Base-by-base conservation (phyloP, 2,797 vertebrate genomes). In the Notamacropus eugenii region DNA sequence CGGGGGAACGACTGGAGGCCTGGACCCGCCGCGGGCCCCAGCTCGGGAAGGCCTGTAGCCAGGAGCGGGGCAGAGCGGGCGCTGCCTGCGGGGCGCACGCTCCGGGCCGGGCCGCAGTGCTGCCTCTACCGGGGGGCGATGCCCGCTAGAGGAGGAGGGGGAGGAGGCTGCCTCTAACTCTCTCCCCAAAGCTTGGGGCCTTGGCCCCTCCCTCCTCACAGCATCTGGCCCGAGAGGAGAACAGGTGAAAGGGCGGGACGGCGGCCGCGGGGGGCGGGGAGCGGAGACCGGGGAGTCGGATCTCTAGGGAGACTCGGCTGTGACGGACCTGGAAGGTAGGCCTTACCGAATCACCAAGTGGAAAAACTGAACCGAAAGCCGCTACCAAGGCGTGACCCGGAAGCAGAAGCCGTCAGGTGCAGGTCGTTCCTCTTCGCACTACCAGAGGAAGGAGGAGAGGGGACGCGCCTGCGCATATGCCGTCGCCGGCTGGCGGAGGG, bases 301-400 rank as follows among this genome's bases (percentile, higher is more conserved):
- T 54, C n/a, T 57, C 56, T 8, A 90, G 74, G 58, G 82, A 52
- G n/a, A 46, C 34, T 82, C 1, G 87, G 90, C 56, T 62, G 93
- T 93, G n/a, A 50, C 95, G 40, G 55, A 91, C 55, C 90, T 90
- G 1, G n/a, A 56, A 13, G 46, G 54, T 13, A 52, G 59, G 95
- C 97, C 98, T 96, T 96, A 97, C 97, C 96, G n/a, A 94, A 54
- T 54, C 93, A 55, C 29, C 0, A 55, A 91, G 59, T 90, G 0
- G 55, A 87, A 92, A 57, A 52, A 52, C 3, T 1, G 92, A 55
- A 54, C 19, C 50, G 67, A 67, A 27, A 95, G 93, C 95, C 0
- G 91, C 95, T 96, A 91, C 96, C 93, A 96, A 96, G 54, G 74
- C 31, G 93, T 92, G 94, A 96, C 94, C 95, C 97, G 98, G 98